Conservation (phyloP, 2,888 invertebrate species). For the Thecocarcelia acutangulata region DNA sequence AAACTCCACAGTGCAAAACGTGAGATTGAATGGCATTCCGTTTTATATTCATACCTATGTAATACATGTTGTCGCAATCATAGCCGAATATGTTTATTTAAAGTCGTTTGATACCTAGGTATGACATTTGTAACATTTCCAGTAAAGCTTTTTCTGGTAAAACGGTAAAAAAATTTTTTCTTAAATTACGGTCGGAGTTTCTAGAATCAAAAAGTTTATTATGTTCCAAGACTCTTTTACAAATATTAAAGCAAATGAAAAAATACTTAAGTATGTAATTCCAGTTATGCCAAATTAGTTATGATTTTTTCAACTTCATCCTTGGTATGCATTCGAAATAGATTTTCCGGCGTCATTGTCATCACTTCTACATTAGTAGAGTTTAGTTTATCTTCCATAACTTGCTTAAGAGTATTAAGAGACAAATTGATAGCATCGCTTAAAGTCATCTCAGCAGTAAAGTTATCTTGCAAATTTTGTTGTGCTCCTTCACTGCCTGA, state of each 20-base stretch:
- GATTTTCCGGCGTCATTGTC: slow-evolving; percentile 91
- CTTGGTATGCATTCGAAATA: slow-evolving; percentile 95
- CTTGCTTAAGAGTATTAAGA: slow-evolving; percentile 97
- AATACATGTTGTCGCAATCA: too few relatives aligned
- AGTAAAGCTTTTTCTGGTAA: too few relatives aligned
- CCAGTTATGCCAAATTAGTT: slow-evolving; percentile 85
- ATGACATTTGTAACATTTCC: too few relatives aligned
- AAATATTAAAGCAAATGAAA: slow-evolving; percentile 25
- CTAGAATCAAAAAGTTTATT: neutral
- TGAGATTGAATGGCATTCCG: too few relatives aligned
- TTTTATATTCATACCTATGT: too few relatives aligned
- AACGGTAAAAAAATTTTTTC: neutral
- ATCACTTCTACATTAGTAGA: slow-evolving; percentile 98
- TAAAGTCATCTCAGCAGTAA: slow-evolving; percentile 93
- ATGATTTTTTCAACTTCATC: slow-evolving; percentile 96
- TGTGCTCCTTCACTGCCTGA: slow-evolving; percentile 99
- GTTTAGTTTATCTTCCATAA: slow-evolving; percentile 99
- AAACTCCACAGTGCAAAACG: too few relatives aligned
- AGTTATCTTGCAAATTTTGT: slow-evolving; percentile 91
- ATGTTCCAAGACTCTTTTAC: slow-evolving; percentile 26
- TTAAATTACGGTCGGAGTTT: too few relatives aligned
- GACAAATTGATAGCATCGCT: slow-evolving; percentile 95
- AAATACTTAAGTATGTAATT: neutral
- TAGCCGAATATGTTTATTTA: too few relatives aligned
- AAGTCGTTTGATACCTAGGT: too few relatives aligned